A percentile compares a stretch with the other conserved stretches of the same genome.
These are phyloP conservation scores for Neotoxoptera formosana DNA, from an alignment of 1,140 invertebrate species.

Conservation along the genomic window DNA sequence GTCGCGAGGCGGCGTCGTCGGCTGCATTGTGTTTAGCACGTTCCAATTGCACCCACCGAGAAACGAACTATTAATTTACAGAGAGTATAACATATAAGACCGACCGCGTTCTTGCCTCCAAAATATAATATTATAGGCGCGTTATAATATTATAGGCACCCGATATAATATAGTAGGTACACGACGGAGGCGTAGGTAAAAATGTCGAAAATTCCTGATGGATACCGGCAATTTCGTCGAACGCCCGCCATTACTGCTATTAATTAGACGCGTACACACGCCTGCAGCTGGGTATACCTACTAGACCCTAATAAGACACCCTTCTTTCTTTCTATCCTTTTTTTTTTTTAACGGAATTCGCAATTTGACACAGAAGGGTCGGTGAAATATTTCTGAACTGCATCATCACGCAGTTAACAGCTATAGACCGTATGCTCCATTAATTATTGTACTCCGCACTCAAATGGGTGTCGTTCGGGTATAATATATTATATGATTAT, in stretches of 20 bases:
- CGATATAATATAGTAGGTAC: neutral
- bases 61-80: slow-evolving; percentile 46
- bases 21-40: slow-evolving; percentile 15
- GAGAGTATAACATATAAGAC: neutral
- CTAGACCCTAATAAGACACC: neutral
- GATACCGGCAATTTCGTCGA: neutral
- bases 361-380: slow-evolving; percentile 23
- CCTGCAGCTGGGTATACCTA: neutral
- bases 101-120: neutral
- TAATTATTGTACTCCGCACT: neutral
- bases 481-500: neutral
- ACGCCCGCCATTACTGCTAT: slow-evolving; percentile 25
- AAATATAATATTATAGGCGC: neutral
- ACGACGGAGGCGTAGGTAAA: neutral
- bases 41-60: no score
- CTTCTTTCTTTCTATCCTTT: neutral
- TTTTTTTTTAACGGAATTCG: slow-evolving; percentile 34
- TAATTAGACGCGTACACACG: neutral
- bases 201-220: neutral
- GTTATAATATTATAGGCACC: neutral
- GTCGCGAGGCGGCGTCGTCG: neutral
- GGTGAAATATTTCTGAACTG: slow-evolving; percentile 14
- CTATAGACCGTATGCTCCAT: neutral
- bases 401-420: slow-evolving; percentile 5
- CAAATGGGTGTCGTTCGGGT: neutral